Evolutionary conservation across 2,113 vertebrate species (phyloP).

Genomic region (Scalopus aquaticus): DNA sequence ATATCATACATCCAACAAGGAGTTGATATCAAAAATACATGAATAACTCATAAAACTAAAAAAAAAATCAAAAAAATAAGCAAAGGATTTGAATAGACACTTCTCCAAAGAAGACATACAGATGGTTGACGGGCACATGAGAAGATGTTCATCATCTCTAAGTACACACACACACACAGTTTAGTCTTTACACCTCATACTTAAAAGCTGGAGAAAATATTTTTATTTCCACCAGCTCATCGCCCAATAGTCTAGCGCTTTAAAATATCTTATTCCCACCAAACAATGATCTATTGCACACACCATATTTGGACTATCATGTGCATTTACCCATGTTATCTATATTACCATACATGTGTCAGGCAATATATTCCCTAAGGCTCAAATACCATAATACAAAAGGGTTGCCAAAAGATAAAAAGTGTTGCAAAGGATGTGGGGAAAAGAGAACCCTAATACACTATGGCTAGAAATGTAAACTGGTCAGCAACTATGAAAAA

Average conservation of each 20-base stretch:
- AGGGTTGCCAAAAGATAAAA: neutral
- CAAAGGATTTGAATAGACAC: no score
- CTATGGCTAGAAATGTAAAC: no score
- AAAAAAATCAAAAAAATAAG: no score
- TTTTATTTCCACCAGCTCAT: neutral
- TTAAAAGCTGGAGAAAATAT: conserved; percentile 25
- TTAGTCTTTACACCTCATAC: neutral
- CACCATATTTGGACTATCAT: neutral
- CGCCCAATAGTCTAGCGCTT: neutral
- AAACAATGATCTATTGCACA: neutral
- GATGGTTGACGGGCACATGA: no score
- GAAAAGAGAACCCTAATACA: no score
- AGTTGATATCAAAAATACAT: no score
- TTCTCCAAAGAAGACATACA: no score
- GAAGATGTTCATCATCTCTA: no score
- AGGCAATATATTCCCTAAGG: neutral
- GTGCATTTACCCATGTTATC: conserved; percentile 10
- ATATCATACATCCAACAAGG: no score
- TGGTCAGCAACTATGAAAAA: no score
- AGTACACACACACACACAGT: neutral
- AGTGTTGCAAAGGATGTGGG: no score
- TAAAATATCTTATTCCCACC: neutral
- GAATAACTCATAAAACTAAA: no score
- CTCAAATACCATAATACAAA: neutral
- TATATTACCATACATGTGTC: neutral